Evolutionary conservation across 2,888 invertebrate species (phyloP).

Genomic region (Acanthosoma haemorrhoidale): DNA sequence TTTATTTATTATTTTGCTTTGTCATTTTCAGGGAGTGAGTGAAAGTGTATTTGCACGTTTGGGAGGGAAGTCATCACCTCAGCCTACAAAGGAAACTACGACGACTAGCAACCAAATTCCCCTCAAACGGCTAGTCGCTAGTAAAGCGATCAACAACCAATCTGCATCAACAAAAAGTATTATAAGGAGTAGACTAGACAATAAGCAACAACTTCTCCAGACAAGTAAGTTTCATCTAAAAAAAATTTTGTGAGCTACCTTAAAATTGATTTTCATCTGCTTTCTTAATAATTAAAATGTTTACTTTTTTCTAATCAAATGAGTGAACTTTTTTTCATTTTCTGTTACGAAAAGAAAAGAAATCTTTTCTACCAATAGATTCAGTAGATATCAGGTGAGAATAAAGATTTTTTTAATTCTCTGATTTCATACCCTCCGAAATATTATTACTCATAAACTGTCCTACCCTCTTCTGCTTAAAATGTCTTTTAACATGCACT

Average conservation of each 20-base stretch:
- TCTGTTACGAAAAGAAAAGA: background rate
- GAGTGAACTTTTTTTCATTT: background rate
- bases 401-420: no score
- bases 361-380: no score
- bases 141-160: background rate
- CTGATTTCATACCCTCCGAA: no score
- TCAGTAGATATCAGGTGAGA: no score
- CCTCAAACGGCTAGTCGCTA: background rate
- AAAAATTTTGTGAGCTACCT: background rate
- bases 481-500: background rate
- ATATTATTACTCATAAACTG: no score
- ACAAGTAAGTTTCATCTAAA: background rate
- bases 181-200: slow-evolving; percentile 8
- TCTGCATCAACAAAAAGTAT: background rate
- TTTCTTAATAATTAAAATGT: background rate
- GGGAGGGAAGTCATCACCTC: background rate
- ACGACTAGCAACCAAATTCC: background rate
- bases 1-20: background rate
- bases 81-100: background rate
- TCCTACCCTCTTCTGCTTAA: no score
- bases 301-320: background rate
- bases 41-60: slow-evolving; percentile 10
- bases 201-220: background rate
- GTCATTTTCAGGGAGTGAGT: slow-evolving; percentile 3
- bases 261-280: background rate